phyloP scores from a whole-genome alignment of 1,140 invertebrate genomes.

The Pogonognathellus flavescens region DNA sequence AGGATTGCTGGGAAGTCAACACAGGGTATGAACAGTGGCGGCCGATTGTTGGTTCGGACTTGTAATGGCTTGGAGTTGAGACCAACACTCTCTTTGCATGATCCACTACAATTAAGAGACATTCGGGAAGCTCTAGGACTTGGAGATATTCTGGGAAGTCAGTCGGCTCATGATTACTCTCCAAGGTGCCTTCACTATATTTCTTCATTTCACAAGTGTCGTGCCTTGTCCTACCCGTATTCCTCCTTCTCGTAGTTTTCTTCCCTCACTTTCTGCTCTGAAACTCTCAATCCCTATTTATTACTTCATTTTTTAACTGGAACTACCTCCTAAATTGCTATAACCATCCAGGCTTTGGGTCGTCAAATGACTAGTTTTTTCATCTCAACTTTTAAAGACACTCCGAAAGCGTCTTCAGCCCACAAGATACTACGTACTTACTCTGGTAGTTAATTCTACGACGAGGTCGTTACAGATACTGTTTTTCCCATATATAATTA shows the following conservation, averaged over 20 bases:
- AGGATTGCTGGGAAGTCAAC: constrained; percentile 63
- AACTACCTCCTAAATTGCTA: background rate
- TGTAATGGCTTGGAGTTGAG: constrained; percentile 84
- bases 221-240: constrained; percentile 1
- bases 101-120: constrained; percentile 64
- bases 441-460: constrained; percentile 25
- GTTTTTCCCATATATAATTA: constrained; percentile 38
- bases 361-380: background rate
- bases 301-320: constrained; percentile 68
- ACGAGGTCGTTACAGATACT: constrained; percentile 19
- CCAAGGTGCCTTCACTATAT: constrained; percentile 61
- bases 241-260: background rate
- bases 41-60: constrained; percentile 78
- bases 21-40: constrained; percentile 61
- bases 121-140: constrained; percentile 63
- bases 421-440: constrained; percentile 24
- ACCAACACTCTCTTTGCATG: constrained; percentile 72
- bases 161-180: constrained; percentile 66
- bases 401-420: background rate
- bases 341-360: background rate
- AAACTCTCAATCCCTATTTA: constrained; percentile 67
- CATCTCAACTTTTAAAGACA: constrained; percentile 24
- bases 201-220: constrained; percentile 8
- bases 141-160: constrained; percentile 60
- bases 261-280: constrained; percentile 9